Conservation (phyloP, 2,888 invertebrate genomes). For the Cyclophora punctaria region DNA sequence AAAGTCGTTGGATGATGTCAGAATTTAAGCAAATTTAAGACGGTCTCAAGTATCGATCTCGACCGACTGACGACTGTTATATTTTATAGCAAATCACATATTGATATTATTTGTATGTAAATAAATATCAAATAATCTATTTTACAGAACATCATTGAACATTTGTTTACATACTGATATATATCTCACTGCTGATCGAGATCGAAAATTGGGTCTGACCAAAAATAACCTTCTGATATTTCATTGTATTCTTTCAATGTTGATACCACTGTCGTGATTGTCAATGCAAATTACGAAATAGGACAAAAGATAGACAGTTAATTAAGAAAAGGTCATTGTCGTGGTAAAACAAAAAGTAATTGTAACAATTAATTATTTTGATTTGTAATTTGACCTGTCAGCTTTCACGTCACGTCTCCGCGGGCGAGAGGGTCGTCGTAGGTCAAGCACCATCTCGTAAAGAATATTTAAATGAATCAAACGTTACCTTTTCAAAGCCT, state of each 20-base stretch:
- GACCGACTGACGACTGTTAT: no score
- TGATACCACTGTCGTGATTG: not conserved
- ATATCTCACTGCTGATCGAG: no score
- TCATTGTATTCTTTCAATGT: not conserved
- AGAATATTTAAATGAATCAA: conserved; percentile 6
- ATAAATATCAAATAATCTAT: no score
- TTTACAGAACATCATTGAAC: no score
- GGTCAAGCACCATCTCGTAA: conserved; percentile 23
- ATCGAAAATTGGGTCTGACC: no score
- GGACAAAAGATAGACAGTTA: conserved; percentile 4
- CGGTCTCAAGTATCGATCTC: no score
- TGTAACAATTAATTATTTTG: conserved; percentile 42
- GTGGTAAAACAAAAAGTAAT: conserved; percentile 36
- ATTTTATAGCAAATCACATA: no score
- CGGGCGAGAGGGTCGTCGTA: conserved; percentile 21
- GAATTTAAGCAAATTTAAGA: no score
- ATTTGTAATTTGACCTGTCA: conserved; percentile 45
- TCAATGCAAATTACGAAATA: conserved; percentile 2
- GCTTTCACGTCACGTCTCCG: conserved; percentile 27
- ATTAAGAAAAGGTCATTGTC: conserved; percentile 34
- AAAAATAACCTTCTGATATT: no score
- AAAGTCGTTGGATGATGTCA: no score
- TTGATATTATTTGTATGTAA: no score
- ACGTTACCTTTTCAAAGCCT: not conserved
- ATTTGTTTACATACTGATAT: no score